Evolutionary conservation across 1,140 invertebrate species (phyloP), one percentile per base, ranked within the genome.

Genomic region (Drosophila grimshawi): DNA sequence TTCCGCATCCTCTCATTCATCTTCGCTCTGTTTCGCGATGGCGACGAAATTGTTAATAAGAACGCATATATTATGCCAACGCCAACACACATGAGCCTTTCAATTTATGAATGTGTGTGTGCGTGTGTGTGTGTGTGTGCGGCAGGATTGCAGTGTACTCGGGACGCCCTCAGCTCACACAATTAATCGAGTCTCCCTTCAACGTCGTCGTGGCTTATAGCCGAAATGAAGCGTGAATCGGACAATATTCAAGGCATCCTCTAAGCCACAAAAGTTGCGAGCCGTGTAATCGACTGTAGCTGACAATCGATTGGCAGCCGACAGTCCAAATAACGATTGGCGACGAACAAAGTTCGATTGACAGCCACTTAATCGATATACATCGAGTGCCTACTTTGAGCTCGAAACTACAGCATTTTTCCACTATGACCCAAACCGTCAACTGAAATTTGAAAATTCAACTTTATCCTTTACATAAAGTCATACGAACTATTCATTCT

Each of bases 31-130:
- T 43, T 43, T 43, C 32, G 61, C 73, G 55, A 53, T 80, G 76
- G 85, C 85, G 81, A 86, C 85, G 83, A 89, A 86, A 88, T 88
- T 88, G 83, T 88, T 88, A 88, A 88, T 88, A 88, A 89, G 85
- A 88, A 78, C 82, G 85, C 85, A 88, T 88, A 85, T 88, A 89
- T 88, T 88, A 88, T 88, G 73, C 77, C 85, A 77, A 52, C 72
- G 57, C 72, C 45, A 48, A 52, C 64, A 43, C 41, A 74, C 64
- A 66, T 43, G 19, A 35, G 32, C 45, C n/a, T 64, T 29, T 45
- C 27, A 35, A n/a, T 27, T 5, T 46, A n/a, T n/a, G 52, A n/a
- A 29, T 60, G 39, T 43, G 29, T 7, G 3, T 19, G 19, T 19
- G 19, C 51, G 61, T 51, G 39, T 41, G 33, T 35, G 10, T 43